Conservation (phyloP, 1,140 invertebrate species). For the Halyomorpha halys region DNA sequence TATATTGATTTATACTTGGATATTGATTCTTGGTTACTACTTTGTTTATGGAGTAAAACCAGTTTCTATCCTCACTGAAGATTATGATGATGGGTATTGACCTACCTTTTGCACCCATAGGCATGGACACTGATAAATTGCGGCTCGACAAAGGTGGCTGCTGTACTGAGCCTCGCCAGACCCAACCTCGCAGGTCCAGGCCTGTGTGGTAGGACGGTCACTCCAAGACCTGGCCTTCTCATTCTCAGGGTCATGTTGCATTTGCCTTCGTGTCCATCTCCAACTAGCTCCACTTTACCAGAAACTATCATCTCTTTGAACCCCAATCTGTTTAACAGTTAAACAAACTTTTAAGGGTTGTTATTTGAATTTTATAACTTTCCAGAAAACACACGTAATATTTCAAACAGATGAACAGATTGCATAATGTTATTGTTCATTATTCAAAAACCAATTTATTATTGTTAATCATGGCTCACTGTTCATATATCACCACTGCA, state of each 20-base stretch:
- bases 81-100: no score
- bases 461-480: no score
- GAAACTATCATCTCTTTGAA: constrained; percentile 69
- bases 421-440: no score
- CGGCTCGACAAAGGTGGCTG: constrained; percentile 69
- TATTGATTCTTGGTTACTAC: constrained; percentile 22
- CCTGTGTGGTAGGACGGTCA: constrained; percentile 36
- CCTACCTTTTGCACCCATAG: constrained; percentile 53
- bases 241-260: constrained; percentile 70
- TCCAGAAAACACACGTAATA: no score
- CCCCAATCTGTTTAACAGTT: constrained; percentile 41
- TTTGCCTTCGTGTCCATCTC: constrained; percentile 38
- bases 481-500: no score
- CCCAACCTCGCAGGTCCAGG: constrained; percentile 37
- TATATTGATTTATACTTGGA: no score
- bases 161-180: constrained; percentile 48
- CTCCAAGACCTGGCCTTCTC: constrained; percentile 57
- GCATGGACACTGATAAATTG: constrained; percentile 73
- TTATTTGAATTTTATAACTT: no score
- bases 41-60: no score
- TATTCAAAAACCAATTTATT: no score
- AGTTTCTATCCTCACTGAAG: no score
- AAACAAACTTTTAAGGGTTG: no score
- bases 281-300: constrained; percentile 38
- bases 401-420: no score